Percentiles rank a stretch among this genome's conserved stretches.
Conservation (phyloP, 2,888 invertebrate genomes). For the Linhomoeus sp. region DNA sequence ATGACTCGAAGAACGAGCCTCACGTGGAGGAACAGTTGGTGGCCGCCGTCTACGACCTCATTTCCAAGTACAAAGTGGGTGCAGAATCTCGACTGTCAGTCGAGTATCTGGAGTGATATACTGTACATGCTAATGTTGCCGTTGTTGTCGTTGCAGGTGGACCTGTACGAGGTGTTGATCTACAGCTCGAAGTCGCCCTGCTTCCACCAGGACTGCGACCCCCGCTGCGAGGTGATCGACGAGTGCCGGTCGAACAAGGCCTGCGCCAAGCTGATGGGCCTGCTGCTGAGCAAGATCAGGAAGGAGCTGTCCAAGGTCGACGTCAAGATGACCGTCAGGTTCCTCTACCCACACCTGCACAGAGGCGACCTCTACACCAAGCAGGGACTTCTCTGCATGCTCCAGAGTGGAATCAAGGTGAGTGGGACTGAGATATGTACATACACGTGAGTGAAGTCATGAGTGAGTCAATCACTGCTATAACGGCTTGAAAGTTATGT, state of each 20-base stretch:
- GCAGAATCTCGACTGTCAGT: no score
- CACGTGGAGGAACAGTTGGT: conserved; percentile 27
- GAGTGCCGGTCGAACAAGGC: conserved; percentile 25
- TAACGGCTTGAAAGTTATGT: no score
- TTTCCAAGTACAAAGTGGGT: conserved; percentile 25
- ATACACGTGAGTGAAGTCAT: neutral
- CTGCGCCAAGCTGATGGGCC: conserved; percentile 24
- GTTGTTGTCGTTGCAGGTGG: conserved; percentile 13
- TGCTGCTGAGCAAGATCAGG: conserved; percentile 18
- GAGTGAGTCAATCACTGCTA: no score
- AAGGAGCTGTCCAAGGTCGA: conserved; percentile 18
- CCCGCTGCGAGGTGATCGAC: conserved; percentile 26
- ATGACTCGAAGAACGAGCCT: conserved; percentile 24
- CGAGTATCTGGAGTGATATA: no score
- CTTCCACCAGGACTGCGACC: conserved; percentile 28
- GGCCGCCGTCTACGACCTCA: conserved; percentile 25
- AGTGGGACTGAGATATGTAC: no score
- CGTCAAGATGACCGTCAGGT: conserved; percentile 27
- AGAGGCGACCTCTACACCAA: conserved; percentile 27
- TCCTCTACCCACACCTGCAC: conserved; percentile 26
- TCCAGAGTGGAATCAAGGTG: conserved; percentile 21
- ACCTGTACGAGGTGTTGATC: conserved; percentile 25
- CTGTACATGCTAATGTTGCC: no score
- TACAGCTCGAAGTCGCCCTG: conserved; percentile 27
- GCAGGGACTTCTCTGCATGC: conserved; percentile 26